These are phyloP conservation scores for Rhimphoctona megacephalus DNA, from an alignment of 2,888 invertebrate species.

Conservation along the genomic window DNA sequence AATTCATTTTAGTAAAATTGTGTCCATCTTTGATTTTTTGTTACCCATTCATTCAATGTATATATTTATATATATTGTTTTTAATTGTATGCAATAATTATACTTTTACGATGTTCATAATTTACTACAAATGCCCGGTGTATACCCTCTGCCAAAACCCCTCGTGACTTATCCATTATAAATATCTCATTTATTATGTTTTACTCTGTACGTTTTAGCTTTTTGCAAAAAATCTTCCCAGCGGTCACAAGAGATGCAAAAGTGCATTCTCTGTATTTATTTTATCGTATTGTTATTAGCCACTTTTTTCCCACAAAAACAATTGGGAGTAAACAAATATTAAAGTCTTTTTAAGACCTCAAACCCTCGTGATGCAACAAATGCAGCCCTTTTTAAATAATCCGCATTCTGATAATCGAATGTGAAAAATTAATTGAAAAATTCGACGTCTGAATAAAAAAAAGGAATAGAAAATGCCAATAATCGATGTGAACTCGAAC, in stretches of 20 bases:
- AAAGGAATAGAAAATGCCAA: neutral
- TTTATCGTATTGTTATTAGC: neutral
- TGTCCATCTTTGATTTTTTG: conserved; percentile 35
- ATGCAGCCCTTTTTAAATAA: neutral
- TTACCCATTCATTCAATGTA: conserved; percentile 24
- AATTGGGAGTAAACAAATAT: neutral
- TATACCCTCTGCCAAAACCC: conserved; percentile 8
- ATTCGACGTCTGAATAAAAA: neutral
- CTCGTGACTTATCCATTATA: conserved; percentile 53
- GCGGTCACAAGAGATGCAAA: conserved; percentile 2
- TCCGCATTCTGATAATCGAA: neutral
- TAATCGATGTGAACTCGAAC: conserved; percentile 6
- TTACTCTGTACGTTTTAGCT: conserved; percentile 55
- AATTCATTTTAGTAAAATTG: too few species aligned
- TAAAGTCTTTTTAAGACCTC: neutral
- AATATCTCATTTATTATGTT: conserved; percentile 32
- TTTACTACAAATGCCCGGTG: conserved; percentile 48
- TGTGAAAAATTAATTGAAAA: neutral
- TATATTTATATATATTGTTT: conserved; percentile 27
- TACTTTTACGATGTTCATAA: conserved; percentile 44
- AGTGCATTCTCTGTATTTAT: neutral
- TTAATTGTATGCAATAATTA: conserved; percentile 16
- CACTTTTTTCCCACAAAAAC: neutral
- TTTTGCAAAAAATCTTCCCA: neutral
- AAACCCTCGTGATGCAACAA: neutral